A percentile compares a stretch with the other conserved stretches of the same genome.
Evolutionary conservation across 2,113 vertebrate species (phyloP).

Genomic region (Himantopus leucocephalus): DNA sequence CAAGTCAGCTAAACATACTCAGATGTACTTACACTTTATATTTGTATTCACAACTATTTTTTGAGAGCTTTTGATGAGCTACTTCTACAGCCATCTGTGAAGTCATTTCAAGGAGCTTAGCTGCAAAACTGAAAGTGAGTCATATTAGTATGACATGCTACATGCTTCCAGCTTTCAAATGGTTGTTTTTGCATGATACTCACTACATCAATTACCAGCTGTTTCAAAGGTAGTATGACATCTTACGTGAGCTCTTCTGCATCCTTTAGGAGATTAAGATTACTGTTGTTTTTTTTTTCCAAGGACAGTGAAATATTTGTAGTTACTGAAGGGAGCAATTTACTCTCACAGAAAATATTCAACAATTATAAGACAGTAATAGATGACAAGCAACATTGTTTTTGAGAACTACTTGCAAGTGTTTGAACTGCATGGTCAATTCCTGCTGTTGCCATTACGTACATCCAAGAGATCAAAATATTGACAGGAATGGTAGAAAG

Average conservation of each 20-base stretch:
- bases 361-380: neutral
- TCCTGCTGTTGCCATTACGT: neutral
- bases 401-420: neutral
- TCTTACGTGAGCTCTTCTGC: neutral
- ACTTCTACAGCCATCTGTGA: neutral
- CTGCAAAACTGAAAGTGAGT: neutral
- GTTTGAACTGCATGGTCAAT: neutral
- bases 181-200: neutral
- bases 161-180: neutral
- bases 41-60: neutral
- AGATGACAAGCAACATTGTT: fast-evolving
- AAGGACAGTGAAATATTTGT: neutral
- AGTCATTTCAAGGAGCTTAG: neutral
- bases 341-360: neutral
- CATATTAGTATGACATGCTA: neutral
- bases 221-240: neutral
- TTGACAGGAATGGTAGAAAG: neutral
- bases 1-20: neutral
- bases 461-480: neutral
- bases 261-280: neutral
- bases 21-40: neutral
- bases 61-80: neutral
- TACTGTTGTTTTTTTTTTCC: neutral
- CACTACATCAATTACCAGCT: neutral
- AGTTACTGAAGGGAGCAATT: neutral